Conservation (phyloP, 1,140 invertebrate genomes). For the Apis florea region DNA sequence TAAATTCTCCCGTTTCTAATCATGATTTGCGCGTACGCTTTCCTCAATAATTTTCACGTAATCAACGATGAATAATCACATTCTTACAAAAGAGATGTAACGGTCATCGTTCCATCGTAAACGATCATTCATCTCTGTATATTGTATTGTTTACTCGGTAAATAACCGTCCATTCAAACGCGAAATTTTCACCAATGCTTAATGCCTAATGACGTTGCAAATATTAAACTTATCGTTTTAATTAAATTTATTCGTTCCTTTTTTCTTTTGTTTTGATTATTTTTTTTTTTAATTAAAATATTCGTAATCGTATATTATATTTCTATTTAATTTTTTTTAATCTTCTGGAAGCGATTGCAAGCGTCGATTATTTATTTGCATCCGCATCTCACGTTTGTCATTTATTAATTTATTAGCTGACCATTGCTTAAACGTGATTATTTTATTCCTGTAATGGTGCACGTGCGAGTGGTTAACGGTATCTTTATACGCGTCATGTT, state of each 20-base stretch:
- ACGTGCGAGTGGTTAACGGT: neutral
- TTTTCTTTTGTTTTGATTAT: no score
- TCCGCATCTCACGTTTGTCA: no score
- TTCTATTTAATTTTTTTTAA: no score
- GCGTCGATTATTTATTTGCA: no score
- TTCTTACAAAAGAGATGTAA: neutral
- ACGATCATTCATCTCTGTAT: slow-evolving; percentile 7
- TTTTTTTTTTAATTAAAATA: no score
- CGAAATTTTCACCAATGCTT: neutral
- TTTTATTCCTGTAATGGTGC: no score
- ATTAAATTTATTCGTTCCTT: neutral
- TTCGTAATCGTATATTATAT: no score
- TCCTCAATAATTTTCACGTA: slow-evolving; percentile 22
- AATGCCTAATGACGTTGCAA: neutral
- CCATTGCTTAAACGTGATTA: neutral
- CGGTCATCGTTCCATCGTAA: slow-evolving; percentile 14
- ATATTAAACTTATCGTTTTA: neutral
- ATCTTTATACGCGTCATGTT: no score
- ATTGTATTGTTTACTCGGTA: neutral
- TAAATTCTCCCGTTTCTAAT: neutral
- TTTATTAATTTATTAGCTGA: no score
- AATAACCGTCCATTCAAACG: neutral
- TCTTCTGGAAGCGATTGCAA: no score
- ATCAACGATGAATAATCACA: slow-evolving; percentile 21
- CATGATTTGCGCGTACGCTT: neutral